A percentile compares a stretch with the other conserved stretches of the same genome.
These are phyloP conservation scores for Silurus lanzhouensis DNA, from an alignment of 2,797 vertebrate species.

Conservation along the genomic window DNA sequence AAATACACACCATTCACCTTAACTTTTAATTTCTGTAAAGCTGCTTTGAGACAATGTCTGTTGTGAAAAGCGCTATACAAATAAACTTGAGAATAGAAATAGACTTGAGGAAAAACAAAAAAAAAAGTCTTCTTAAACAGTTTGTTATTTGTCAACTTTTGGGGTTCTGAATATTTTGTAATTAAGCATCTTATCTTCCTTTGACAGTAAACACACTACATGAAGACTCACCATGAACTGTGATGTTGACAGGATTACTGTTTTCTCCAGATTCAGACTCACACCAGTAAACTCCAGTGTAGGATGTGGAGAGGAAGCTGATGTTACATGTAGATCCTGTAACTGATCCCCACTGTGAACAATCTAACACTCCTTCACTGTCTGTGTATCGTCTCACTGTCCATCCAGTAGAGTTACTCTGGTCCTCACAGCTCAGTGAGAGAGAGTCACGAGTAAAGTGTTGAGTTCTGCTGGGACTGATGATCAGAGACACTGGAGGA, in stretches of 20 bases:
- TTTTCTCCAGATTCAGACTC: constrained; percentile 10
- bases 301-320: accelerated
- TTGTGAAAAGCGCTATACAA: too few relatives aligned
- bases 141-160: too few relatives aligned
- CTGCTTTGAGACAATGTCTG: too few relatives aligned
- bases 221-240: constrained; percentile 15
- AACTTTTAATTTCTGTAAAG: too few relatives aligned
- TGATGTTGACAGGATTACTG: constrained; percentile 15
- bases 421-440: constrained; percentile 13
- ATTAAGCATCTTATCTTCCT: not conserved
- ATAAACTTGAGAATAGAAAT: too few relatives aligned
- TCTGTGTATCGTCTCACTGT: constrained; percentile 6
- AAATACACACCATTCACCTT: too few relatives aligned
- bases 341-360: not conserved
- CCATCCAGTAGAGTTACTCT: constrained; percentile 11
- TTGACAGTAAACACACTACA: not conserved
- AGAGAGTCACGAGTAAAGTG: not conserved
- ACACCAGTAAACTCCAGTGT: constrained; percentile 34
- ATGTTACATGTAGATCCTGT: accelerated
- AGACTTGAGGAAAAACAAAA: too few relatives aligned
- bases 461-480: constrained; percentile 14
- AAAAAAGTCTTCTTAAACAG: too few relatives aligned
- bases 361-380: not conserved
- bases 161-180: not conserved
- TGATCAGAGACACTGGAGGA: constrained; percentile 13